These are phyloP conservation scores for Hoplias malabaricus DNA, from an alignment of 2,113 vertebrate genomes.

Conservation along the genomic window DNA sequence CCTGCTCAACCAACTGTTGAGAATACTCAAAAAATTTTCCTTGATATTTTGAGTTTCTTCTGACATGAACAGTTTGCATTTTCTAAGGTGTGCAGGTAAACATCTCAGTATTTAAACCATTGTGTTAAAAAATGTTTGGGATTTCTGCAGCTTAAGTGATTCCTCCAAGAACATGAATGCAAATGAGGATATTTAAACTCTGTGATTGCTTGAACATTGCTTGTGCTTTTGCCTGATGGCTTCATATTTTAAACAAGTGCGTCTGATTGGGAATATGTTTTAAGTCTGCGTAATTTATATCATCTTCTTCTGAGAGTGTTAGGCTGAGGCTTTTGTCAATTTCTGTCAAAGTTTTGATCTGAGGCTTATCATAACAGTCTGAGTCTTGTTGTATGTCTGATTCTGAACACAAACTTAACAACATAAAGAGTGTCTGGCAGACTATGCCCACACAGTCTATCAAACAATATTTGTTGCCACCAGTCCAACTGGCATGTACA, in stretches of 20 bases:
- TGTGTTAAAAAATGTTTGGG: neutral
- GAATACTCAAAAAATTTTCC: no score
- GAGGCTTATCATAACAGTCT: neutral
- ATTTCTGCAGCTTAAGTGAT: neutral
- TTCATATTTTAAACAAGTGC: neutral
- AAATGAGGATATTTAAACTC: neutral
- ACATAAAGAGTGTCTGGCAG: constrained; percentile 9
- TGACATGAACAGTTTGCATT: no score
- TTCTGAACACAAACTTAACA: neutral
- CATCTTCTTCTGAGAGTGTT: neutral
- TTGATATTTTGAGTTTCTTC: no score
- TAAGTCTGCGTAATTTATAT: neutral
- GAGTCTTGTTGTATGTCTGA: neutral
- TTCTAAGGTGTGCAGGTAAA: neutral
- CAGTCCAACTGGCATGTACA: constrained; percentile 58
- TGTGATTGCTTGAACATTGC: constrained; percentile 1
- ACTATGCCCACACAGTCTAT: constrained; percentile 42
- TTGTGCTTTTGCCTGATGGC: neutral
- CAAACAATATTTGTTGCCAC: constrained; percentile 16
- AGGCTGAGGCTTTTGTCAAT: neutral
- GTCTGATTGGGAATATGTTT: neutral
- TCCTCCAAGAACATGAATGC: neutral
- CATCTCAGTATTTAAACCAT: neutral
- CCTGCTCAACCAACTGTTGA: no score
- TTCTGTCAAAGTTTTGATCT: neutral